Conservation (phyloP, 2,113 vertebrate species). For the Eulemur macaco region DNA sequence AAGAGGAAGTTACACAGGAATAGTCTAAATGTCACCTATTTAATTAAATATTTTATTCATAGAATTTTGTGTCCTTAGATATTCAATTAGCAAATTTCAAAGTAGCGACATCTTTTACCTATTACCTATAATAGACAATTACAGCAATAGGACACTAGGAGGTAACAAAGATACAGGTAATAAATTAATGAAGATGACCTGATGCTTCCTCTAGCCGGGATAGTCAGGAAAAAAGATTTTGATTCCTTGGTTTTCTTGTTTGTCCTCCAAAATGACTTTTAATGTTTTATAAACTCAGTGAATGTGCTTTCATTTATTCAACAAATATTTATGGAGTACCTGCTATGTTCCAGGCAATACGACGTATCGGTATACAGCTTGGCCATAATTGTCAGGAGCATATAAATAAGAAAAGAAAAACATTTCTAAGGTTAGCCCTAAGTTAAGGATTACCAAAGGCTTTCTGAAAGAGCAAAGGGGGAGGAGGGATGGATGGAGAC, state of each 20-base stretch:
- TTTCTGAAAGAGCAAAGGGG: background rate
- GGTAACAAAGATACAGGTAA: background rate
- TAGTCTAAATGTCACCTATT: background rate
- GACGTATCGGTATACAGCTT: background rate
- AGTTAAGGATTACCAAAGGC: background rate
- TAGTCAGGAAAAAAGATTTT: background rate
- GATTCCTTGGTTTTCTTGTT: background rate
- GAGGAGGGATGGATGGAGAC: too few relatives aligned
- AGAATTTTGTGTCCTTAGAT: background rate
- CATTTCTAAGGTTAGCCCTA: background rate
- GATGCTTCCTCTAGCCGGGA: background rate
- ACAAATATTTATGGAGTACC: background rate
- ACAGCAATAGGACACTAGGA: background rate
- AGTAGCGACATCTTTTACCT: background rate
- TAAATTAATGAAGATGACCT: background rate
- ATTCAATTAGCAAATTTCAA: slow-evolving; percentile 10
- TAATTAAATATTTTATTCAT: background rate
- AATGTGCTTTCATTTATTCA: background rate
- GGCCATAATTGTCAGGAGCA: background rate
- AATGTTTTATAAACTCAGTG: background rate
- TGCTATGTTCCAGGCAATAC: background rate
- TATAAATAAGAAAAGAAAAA: background rate
- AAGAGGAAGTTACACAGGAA: background rate
- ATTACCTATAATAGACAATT: background rate
- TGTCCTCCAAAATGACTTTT: background rate